Percentiles rank a stretch among this genome's conserved stretches.
These are phyloP conservation scores for Heliconius congener DNA, from an alignment of 1,140 invertebrate genomes.

Conservation along the genomic window DNA sequence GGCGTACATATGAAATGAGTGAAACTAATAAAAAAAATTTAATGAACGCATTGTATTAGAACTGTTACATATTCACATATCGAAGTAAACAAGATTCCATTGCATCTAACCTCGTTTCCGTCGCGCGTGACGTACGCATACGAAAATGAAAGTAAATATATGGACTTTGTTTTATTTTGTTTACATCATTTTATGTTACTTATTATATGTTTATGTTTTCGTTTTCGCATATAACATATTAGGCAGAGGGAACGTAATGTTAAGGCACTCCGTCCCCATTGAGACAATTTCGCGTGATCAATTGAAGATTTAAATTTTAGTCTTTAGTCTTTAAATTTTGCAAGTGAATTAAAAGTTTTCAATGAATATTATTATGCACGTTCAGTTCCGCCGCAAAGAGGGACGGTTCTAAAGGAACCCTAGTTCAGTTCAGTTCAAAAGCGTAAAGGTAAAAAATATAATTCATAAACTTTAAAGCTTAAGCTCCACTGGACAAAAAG, in stretches of 20 bases:
- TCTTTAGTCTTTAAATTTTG: too few species aligned
- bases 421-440: too few species aligned
- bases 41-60: slow-evolving; percentile 1
- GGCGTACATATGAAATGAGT: too few species aligned
- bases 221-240: background rate
- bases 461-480: background rate
- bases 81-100: slow-evolving; percentile 10
- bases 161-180: background rate
- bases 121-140: slow-evolving; percentile 9
- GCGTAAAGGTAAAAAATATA: too few species aligned
- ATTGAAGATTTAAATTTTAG: too few species aligned
- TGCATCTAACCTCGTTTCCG: slow-evolving; percentile 9
- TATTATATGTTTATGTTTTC: background rate
- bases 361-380: too few species aligned
- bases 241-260: background rate
- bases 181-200: background rate
- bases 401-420: too few species aligned
- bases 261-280: background rate
- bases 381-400: too few species aligned
- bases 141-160: slow-evolving; percentile 1
- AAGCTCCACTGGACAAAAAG: background rate
- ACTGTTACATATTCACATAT: background rate
- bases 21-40: background rate
- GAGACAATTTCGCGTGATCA: too few species aligned
- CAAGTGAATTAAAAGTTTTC: too few species aligned